Evolutionary conservation across 2,888 invertebrate species (phyloP), one percentile per base, ranked within the genome.

Genomic region (Dendrolimus houi): DNA sequence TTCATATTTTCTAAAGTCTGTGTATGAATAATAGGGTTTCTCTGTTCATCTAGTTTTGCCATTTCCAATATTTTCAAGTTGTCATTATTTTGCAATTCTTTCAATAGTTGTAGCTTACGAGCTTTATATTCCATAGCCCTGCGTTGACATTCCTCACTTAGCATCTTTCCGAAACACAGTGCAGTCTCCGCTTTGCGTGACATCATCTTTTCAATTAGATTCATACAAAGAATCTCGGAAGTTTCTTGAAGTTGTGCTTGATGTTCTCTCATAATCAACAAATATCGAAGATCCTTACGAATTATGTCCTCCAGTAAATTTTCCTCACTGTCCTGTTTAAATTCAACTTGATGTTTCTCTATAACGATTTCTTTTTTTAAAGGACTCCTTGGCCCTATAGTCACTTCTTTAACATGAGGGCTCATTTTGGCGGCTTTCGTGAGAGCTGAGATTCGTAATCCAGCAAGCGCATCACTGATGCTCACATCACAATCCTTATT

Each of bases 391-490:
- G 76, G 76, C 54, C 76, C 76, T 62, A 76, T 76, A 0, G 93
- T 93, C 1, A 90, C 90, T 75, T 91, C 86, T 62, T 86, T 85
- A 1, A 93, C 79, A 52, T 76, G 69, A 2, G 87, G 85, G 60
- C 92, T 92, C 41, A 93, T 87, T 69, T 83, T 81, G 14, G 88
- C 90, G 6, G 92, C 92, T 74, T 93, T 94, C 52, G 85, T 88
- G 40, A 94, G 73, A 7, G 92, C 93, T 3, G 93, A 92, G 59
- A 93, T 81, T 66, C 93, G 92, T 55, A 93, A 74, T 66, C 81
- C 85, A 3, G 79, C 74, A 29, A 87, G 69, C 55, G 80, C 71
- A 55, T 82, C 82, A 57, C 77, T 79, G 56, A 85, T 68, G 65
- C 79, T 82, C 12, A 78, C 64, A 59, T 84, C 79, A 10, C 71